Conservation (phyloP, 2,113 vertebrate species). For the Halcyon senegalensis region DNA sequence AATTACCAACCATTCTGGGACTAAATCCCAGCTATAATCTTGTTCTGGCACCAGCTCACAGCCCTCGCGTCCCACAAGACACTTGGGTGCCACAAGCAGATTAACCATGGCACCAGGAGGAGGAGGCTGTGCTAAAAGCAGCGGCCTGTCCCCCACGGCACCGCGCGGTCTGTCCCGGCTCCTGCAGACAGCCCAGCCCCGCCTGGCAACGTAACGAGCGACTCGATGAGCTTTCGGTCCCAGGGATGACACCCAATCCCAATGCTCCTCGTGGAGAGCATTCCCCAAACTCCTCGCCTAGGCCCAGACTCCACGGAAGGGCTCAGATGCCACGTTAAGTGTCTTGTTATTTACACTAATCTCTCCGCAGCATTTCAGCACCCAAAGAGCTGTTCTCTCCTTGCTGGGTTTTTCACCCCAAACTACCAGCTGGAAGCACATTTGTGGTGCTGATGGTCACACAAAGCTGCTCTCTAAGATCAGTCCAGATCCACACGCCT, state of each 20-base stretch:
- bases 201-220: background rate
- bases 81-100: conserved; percentile 46
- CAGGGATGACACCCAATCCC: conserved; percentile 15
- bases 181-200: background rate
- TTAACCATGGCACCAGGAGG: conserved; percentile 28
- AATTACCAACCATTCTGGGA: conserved; percentile 48
- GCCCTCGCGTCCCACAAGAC: conserved; percentile 34
- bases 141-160: background rate
- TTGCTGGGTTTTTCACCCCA: background rate
- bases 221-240: background rate
- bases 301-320: background rate
- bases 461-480: background rate
- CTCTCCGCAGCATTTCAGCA: background rate
- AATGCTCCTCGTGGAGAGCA: background rate
- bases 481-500: fast-evolving
- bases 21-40: conserved; percentile 44
- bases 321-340: background rate
- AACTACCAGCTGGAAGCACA: background rate
- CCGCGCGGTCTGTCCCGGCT: background rate
- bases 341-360: background rate
- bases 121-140: conserved; percentile 49
- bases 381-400: background rate
- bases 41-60: conserved; percentile 45
- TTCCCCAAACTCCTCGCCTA: conserved; percentile 35
- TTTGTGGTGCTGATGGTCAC: background rate